A percentile compares a stretch with the other conserved stretches of the same genome.
Evolutionary conservation across 2,113 vertebrate genomes (phyloP).

Genomic region (Monarcha castaneiventris): DNA sequence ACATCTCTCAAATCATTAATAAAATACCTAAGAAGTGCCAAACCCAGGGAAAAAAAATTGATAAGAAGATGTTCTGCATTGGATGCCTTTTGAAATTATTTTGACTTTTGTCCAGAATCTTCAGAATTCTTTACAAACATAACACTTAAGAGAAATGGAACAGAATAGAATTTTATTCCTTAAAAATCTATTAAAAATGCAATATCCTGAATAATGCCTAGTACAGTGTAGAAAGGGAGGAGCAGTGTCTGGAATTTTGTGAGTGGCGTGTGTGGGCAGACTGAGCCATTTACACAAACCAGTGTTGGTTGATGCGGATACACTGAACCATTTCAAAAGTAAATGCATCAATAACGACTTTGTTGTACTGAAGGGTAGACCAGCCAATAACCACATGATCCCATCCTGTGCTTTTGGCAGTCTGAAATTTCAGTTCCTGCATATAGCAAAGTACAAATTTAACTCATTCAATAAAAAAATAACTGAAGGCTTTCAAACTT

Average conservation of each 20-base stretch:
- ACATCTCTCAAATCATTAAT: neutral
- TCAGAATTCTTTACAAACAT: neutral
- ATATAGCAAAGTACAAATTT: constrained; percentile 16
- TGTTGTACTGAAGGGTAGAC: neutral
- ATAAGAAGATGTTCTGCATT: neutral
- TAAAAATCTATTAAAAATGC: neutral
- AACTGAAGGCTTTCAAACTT: neutral
- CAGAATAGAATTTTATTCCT: neutral
- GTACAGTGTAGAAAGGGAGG: neutral
- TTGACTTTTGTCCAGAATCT: neutral
- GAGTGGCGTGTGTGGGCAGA: neutral
- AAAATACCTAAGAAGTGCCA: neutral
- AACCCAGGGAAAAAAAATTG: neutral
- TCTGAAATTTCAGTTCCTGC: constrained; percentile 11
- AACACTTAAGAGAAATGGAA: neutral
- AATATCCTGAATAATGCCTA: neutral
- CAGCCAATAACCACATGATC: constrained; percentile 51
- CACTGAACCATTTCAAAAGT: constrained; percentile 10
- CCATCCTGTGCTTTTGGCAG: constrained; percentile 48
- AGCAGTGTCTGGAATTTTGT: neutral
- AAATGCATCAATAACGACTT: constrained; percentile 41
- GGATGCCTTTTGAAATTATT: neutral
- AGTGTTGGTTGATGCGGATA: neutral
- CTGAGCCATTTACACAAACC: neutral
- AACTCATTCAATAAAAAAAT: constrained; percentile 16